Evolutionary conservation across 1,140 invertebrate species (phyloP).

Genomic region (Drosophila arizonae): DNA sequence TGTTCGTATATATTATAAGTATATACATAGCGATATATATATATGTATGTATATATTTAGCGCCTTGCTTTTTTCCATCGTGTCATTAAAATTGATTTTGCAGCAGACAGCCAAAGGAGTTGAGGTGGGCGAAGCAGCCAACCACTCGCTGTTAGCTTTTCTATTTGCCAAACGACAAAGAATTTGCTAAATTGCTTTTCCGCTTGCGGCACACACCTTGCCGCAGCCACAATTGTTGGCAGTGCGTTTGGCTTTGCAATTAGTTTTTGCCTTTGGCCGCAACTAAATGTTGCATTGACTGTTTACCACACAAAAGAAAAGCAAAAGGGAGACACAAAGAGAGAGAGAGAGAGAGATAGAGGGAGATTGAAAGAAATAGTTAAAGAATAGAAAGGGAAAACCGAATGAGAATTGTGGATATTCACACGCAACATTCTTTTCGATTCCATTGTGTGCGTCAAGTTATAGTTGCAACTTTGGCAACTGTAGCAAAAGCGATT

Average conservation of each 20-base stretch:
- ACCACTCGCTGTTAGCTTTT: conserved; percentile 63
- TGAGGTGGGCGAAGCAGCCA: conserved; percentile 6
- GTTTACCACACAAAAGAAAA: conserved; percentile 42
- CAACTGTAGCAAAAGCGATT: conserved; percentile 81
- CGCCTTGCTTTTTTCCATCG: conserved; percentile 44
- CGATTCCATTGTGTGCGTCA: conserved; percentile 57
- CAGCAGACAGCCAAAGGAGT: conserved; percentile 18
- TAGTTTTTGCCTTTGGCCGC: conserved; percentile 66
- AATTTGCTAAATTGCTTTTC: conserved; percentile 81
- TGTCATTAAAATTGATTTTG: conserved; percentile 81
- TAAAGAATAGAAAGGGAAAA: neutral
- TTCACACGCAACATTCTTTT: conserved; percentile 61
- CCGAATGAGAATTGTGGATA: conserved; percentile 1
- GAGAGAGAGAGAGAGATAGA: too few species aligned
- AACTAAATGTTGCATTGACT: conserved; percentile 72
- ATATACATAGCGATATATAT: neutral
- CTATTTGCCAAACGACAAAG: conserved; percentile 76
- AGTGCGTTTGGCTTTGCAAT: conserved; percentile 79
- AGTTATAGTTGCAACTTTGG: conserved; percentile 77
- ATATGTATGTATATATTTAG: conserved; percentile 13
- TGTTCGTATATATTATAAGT: conserved; percentile 11
- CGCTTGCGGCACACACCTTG: conserved; percentile 51
- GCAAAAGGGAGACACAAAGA: too few species aligned
- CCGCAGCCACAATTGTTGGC: conserved; percentile 40
- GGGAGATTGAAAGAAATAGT: conserved; percentile 9